These are phyloP conservation scores for Pseudochromis fuscus DNA, from an alignment of 2,797 vertebrate species.

Conservation along the genomic window DNA sequence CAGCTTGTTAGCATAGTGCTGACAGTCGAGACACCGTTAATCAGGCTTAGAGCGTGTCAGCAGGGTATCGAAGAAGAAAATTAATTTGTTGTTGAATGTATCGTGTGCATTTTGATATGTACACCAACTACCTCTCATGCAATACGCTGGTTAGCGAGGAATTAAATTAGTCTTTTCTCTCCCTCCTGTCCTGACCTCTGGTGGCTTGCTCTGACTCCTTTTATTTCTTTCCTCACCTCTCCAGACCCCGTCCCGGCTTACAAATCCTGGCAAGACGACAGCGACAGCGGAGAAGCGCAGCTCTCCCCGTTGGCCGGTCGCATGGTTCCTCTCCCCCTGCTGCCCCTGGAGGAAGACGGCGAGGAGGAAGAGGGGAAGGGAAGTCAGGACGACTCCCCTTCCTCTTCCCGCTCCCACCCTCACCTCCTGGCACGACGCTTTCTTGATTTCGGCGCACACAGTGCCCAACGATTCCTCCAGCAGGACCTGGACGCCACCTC, in stretches of 20 bases:
- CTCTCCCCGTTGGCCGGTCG: constrained; percentile 95
- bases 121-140: neutral
- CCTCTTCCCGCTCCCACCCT: constrained; percentile 84
- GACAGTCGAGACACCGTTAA: constrained; percentile 13
- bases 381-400: constrained; percentile 66
- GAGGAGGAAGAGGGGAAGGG: constrained; percentile 67
- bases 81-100: neutral
- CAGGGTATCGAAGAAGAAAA: constrained; percentile 25
- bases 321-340: constrained; percentile 90
- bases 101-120: constrained; percentile 26
- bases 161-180: neutral
- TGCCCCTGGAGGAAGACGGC: constrained; percentile 89
- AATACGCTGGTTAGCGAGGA: neutral
- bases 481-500: constrained; percentile 90
- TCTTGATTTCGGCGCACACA: constrained; percentile 93
- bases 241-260: constrained; percentile 95
- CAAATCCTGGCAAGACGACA: constrained; percentile 97
- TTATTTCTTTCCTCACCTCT: constrained; percentile 14
- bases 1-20: constrained; percentile 38
- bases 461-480: constrained; percentile 92
- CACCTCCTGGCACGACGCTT: constrained; percentile 90
- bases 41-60: constrained; percentile 37
- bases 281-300: constrained; percentile 95
- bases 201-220: neutral
- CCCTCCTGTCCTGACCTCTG: neutral